Conservation (phyloP, 2,797 vertebrate species). For the Pempheris klunzingeri region DNA sequence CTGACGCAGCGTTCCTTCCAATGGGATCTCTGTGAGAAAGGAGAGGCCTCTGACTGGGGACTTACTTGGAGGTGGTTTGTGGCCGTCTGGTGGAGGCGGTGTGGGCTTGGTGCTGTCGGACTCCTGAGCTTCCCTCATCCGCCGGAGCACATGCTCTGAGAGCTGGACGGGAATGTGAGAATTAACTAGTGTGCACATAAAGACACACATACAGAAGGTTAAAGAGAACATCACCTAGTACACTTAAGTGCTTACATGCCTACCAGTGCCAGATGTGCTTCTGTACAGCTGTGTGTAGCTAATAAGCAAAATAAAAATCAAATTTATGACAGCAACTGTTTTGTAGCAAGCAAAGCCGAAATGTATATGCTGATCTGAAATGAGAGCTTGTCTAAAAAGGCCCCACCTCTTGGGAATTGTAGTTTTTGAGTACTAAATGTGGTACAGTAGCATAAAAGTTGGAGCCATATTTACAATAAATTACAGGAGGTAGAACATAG, state of each 20-base stretch:
- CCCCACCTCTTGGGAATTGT: no score
- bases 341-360: slow-evolving; percentile 21
- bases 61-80: slow-evolving; percentile 69
- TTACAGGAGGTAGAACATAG: no score
- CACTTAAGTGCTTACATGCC: not conserved
- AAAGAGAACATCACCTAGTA: not conserved
- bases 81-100: slow-evolving; percentile 40
- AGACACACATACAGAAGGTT: slow-evolving; percentile 3
- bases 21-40: not conserved
- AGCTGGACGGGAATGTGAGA: slow-evolving; percentile 70
- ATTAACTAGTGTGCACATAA: slow-evolving; percentile 17
- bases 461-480: no score
- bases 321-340: slow-evolving; percentile 1
- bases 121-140: slow-evolving; percentile 79
- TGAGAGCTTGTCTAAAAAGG: no score
- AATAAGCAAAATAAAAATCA: slow-evolving; percentile 7
- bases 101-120: slow-evolving; percentile 51
- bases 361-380: not conserved
- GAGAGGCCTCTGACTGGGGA: slow-evolving; percentile 6
- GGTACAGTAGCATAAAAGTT: no score
- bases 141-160: slow-evolving; percentile 80
- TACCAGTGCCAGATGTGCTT: slow-evolving; percentile 2
- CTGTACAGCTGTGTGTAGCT: slow-evolving; percentile 13
- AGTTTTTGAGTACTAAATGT: no score
- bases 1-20: not conserved